Base-by-base conservation (phyloP, 2,113 vertebrate genomes). In the Aldabrachelys gigantea region DNA sequence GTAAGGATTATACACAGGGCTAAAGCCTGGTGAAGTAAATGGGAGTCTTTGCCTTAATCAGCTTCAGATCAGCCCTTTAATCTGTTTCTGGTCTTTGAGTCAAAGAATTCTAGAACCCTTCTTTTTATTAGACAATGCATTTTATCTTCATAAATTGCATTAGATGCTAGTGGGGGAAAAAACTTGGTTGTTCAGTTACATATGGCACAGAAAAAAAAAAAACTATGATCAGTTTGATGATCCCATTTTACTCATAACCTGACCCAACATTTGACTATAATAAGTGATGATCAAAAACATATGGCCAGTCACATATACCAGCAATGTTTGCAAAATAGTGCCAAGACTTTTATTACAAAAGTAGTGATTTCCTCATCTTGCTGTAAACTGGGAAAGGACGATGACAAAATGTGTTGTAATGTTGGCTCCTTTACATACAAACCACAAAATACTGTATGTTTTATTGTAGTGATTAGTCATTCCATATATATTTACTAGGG, bases 341-440 rank as follows among this genome's bases (percentile, higher is more conserved):
- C 95, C 93, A 96, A 95, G 93, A 90, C 95, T 91, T 95, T 95
- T 75, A 96, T 95, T 96, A 97, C 94, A 97, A 95, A 95, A 88
- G 81, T 69, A 89, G 81, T 25, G 54, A 95, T 97, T 97, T 97
- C 95, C 89, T 93, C 96, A 96, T 96, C 78, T 90, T 12, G 1
- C 75, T 96, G 96, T 94, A 96, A 96, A 92, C 72, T 50, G 92
- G 95, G 17, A 44, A 25, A 47, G 25, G 16, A 93, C 49, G 38
- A 52, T 52, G 82, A 57, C 95, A 95, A 94, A 95, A 90, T 10
- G 5, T 22, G 79, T 93, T 83, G 90, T 72, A 94, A 88, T 92
- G 76, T 69, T 85, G 62, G 86, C 86, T 6, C 0, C 27, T 52
- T 87, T 65, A 92, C 93, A 94, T 85, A 41, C 82, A 95, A 89